Conservation (phyloP, 2,888 invertebrate genomes). For the Pseudanteris insignis region DNA sequence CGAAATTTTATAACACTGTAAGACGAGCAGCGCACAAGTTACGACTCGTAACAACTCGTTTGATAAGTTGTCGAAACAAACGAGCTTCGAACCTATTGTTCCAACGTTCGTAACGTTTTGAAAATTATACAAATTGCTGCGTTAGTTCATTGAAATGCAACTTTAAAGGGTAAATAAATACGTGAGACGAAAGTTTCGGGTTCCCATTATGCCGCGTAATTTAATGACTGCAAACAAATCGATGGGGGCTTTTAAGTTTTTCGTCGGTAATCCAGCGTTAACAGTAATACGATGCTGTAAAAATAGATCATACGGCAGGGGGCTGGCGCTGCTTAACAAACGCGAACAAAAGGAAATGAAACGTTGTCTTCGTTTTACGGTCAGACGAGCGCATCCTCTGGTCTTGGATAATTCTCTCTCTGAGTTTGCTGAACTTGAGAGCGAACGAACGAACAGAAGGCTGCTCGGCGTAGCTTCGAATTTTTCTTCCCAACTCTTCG, state of each 20-base stretch:
- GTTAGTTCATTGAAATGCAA: too few species aligned
- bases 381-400: constrained; percentile 49
- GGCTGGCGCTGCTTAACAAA: constrained; percentile 22
- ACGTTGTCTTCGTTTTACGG: constrained; percentile 44
- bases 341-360: constrained; percentile 33
- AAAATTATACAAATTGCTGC: constrained; percentile 13
- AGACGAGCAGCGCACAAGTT: constrained; percentile 55
- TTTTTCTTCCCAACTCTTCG: constrained; percentile 39
- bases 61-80: constrained; percentile 23
- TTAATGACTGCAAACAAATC: constrained; percentile 14
- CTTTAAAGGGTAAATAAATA: constrained; percentile 13
- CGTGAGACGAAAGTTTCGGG: constrained; percentile 1
- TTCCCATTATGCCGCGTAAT: constrained; percentile 6
- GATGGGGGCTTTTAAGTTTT: constrained; percentile 9
- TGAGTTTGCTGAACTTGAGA: constrained; percentile 51
- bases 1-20: constrained; percentile 54
- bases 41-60: constrained; percentile 40
- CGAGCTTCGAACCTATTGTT: constrained; percentile 32
- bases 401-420: constrained; percentile 51
- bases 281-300: too few species aligned
- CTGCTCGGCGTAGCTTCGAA: constrained; percentile 39
- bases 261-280: constrained; percentile 1
- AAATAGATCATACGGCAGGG: constrained; percentile 18
- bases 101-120: constrained; percentile 19
- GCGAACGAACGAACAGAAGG: constrained; percentile 44